Base-by-base conservation (phyloP, 2,888 invertebrate genomes). In the Sminthurides aquaticus region DNA sequence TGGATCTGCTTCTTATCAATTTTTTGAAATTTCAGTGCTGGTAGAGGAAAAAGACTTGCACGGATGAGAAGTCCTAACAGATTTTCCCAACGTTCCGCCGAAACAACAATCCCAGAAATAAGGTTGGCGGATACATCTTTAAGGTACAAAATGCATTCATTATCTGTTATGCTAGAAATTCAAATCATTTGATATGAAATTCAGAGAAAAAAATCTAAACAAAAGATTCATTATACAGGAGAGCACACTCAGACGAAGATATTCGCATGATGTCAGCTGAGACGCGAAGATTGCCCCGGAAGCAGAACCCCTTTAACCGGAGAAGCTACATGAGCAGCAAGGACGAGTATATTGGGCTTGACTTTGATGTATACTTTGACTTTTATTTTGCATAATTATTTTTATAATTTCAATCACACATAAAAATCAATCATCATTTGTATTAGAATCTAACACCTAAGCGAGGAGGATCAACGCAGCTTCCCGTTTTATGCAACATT, bases 161-260 rank as follows among this genome's bases (percentile, higher is more conserved):
- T n/a, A n/a, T n/a, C n/a, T n/a, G n/a, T n/a, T n/a, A n/a, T n/a
- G n/a, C n/a, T n/a, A n/a, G n/a, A n/a, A n/a, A n/a, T n/a, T n/a
- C n/a, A n/a, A n/a, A n/a, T n/a, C n/a, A n/a, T n/a, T n/a, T n/a
- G n/a, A n/a, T n/a, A n/a, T n/a, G n/a, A n/a, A n/a, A n/a, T n/a
- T n/a, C n/a, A n/a, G n/a, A n/a, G n/a, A n/a, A n/a, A n/a, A n/a
- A n/a, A n/a, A n/a, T n/a, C n/a, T n/a, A n/a, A n/a, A n/a, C n/a
- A n/a, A n/a, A n/a, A n/a, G n/a, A n/a, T n/a, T n/a, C n/a, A n/a
- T n/a, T n/a, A n/a, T 28, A 22, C 64, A 73, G 74, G 60, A 67
- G 74, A 66, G 73, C 68, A 54, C 72, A 73, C 67, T 74, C 74
- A 62, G 71, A 72, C 56, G 74, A 74, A 43, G 69, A 74, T 55